phyloP scores from a whole-genome alignment of 1,140 invertebrate genomes.

The Aphelenchoides besseyi region DNA sequence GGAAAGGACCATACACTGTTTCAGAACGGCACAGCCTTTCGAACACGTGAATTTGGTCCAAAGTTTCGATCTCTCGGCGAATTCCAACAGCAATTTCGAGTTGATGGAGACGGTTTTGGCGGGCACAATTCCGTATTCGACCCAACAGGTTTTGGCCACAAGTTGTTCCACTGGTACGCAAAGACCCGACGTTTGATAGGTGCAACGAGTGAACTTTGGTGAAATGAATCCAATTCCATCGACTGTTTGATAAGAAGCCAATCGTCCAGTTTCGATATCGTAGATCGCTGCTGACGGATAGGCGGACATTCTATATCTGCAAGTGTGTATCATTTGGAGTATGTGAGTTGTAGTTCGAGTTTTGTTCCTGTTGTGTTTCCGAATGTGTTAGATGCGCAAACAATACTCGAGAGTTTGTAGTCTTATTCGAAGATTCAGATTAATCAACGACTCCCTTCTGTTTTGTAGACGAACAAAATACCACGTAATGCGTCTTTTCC shows the following conservation, averaged over 20 bases:
- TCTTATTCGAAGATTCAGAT: background rate
- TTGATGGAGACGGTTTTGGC: background rate
- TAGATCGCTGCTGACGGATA: conserved; percentile 5
- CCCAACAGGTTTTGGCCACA: background rate
- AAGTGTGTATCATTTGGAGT: background rate
- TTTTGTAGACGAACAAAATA: too few relatives aligned
- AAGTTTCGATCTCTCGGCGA: background rate
- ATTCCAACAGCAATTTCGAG: background rate
- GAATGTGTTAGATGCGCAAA: background rate
- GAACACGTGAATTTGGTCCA: background rate
- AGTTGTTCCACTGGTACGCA: background rate
- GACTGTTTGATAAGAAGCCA: conserved; percentile 3
- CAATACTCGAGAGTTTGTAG: background rate
- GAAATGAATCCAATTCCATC: background rate
- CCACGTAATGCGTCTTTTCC: too few relatives aligned
- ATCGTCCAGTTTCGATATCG: background rate
- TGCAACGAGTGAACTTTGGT: conserved; percentile 1
- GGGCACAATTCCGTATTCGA: background rate
- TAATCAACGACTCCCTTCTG: too few relatives aligned
- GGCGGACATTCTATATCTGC: background rate
- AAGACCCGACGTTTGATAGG: background rate
- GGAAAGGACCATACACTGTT: background rate
- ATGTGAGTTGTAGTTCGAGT: too few relatives aligned
- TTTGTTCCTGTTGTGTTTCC: background rate
- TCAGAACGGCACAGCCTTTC: background rate